phyloP scores from a whole-genome alignment of 2,888 invertebrate genomes.

The Diarsia dahlii region DNA sequence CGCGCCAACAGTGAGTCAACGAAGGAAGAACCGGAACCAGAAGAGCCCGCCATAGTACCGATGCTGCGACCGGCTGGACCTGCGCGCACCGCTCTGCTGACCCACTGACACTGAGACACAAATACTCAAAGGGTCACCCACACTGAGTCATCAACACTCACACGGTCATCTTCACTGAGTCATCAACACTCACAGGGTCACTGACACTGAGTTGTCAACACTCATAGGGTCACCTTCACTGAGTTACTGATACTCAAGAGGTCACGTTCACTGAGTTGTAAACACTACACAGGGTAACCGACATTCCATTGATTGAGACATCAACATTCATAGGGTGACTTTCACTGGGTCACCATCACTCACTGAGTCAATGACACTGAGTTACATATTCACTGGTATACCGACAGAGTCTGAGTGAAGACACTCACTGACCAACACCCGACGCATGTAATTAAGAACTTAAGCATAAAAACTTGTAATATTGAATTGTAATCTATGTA shows the following conservation, averaged over 20 bases:
- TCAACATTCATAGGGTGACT: not conserved
- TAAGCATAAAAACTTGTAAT: constrained; percentile 44
- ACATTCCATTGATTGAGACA: not conserved
- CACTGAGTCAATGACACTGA: constrained; percentile 7
- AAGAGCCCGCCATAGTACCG: constrained; percentile 85
- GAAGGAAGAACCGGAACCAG: constrained; percentile 76
- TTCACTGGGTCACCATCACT: not conserved
- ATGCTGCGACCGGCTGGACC: constrained; percentile 83
- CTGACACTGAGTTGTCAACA: not conserved
- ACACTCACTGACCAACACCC: not conserved
- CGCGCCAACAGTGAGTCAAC: constrained; percentile 76
- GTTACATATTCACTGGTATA: constrained; percentile 3
- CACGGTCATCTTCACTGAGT: not conserved
- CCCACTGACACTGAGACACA: constrained; percentile 69
- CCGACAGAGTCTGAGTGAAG: not conserved
- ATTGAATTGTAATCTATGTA: constrained; percentile 59
- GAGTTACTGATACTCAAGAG: not conserved
- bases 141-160: not conserved
- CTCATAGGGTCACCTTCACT: not conserved
- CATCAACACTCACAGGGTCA: not conserved
- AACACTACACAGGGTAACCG: not conserved
- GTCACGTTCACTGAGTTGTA: not conserved
- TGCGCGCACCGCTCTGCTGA: constrained; percentile 77
- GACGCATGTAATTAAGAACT: constrained; percentile 28
- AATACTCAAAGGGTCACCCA: constrained; percentile 16